These are phyloP conservation scores for Acanthosoma haemorrhoidale DNA, from an alignment of 2,888 invertebrate species.

Conservation along the genomic window DNA sequence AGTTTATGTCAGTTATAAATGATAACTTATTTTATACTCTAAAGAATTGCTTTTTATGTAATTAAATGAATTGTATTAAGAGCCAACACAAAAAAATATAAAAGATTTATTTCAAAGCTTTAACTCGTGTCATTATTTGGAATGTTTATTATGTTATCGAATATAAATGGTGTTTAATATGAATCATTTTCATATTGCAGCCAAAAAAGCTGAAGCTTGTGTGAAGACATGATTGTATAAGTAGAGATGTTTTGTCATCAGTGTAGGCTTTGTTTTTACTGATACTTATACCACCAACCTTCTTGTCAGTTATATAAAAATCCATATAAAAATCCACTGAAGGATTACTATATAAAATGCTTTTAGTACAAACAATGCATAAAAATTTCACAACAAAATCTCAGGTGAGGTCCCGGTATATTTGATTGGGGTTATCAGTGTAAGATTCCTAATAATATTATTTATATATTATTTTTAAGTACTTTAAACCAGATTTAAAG, in stretches of 20 bases:
- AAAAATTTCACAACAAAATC: not conserved
- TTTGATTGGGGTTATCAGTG: conserved; percentile 11
- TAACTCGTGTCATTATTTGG: not conserved
- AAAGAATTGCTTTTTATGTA: not conserved
- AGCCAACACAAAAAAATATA: too few relatives aligned
- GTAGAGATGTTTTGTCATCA: not conserved
- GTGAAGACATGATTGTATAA: too few relatives aligned
- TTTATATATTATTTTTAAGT: too few relatives aligned
- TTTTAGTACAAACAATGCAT: not conserved
- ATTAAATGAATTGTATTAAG: too few relatives aligned
- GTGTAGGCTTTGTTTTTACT: not conserved
- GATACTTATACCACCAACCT: too few relatives aligned
- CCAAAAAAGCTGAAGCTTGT: too few relatives aligned
- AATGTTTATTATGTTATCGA: not conserved
- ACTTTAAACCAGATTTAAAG: too few relatives aligned
- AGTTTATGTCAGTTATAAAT: not conserved
- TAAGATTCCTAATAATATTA: not conserved
- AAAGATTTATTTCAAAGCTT: not conserved
- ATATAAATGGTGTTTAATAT: not conserved
- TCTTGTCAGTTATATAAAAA: too few relatives aligned
- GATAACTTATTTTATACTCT: not conserved
- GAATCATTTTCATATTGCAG: not conserved
- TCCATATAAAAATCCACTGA: too few relatives aligned
- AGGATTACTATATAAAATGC: not conserved
- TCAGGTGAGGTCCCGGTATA: conserved; percentile 10